phyloP scores from a whole-genome alignment of 2,113 vertebrate species.

The Callocephalon fimbriatum region DNA sequence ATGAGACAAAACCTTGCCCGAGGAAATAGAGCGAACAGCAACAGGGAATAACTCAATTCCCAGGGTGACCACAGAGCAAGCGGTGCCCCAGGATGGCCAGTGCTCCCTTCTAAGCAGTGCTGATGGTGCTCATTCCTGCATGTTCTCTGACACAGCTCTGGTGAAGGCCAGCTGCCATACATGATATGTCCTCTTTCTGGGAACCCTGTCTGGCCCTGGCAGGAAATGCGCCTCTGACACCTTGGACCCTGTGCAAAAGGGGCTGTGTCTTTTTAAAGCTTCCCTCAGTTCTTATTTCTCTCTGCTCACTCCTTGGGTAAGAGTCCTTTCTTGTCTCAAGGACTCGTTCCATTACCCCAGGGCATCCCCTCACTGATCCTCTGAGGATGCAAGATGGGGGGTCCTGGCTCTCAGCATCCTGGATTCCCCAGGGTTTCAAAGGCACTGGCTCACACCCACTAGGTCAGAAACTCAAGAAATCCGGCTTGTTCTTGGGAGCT shows the following conservation, averaged over 20 bases:
- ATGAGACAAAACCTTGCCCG: background rate
- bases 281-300: background rate
- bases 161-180: constrained; percentile 13
- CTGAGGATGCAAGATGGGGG: fast-evolving
- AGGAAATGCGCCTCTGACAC: background rate
- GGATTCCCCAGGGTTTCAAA: background rate
- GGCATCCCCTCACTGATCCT: fast-evolving
- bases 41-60: background rate
- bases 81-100: fast-evolving
- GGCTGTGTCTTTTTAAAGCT: background rate
- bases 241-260: background rate
- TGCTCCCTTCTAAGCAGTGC: background rate
- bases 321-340: background rate
- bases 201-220: background rate
- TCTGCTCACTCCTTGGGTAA: background rate
- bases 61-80: fast-evolving
- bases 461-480: background rate
- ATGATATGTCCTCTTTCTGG: constrained; percentile 38
- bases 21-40: background rate
- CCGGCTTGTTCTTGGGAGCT: background rate
- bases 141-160: background rate
- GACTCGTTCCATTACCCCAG: background rate
- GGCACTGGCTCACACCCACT: background rate
- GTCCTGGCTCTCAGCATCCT: background rate
- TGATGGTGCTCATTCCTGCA: constrained; percentile 41